Percentiles rank a stretch among this genome's conserved stretches.
Evolutionary conservation across 2,113 vertebrate species (phyloP).

Genomic region (Enhydra lutris): DNA sequence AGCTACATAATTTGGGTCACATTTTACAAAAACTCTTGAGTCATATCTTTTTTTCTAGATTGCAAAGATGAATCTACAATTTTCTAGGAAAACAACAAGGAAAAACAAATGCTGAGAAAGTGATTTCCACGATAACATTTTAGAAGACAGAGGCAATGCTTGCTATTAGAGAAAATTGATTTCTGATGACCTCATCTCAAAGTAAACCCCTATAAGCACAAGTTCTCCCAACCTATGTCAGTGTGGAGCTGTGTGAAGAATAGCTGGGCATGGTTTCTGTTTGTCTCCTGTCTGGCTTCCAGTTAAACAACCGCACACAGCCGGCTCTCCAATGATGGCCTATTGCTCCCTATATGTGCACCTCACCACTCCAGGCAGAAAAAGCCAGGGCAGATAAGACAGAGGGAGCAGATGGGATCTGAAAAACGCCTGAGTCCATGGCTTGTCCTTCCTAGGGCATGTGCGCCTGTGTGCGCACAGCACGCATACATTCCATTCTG

Average conservation of each 20-base stretch:
- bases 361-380: no score
- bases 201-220: neutral
- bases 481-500: neutral
- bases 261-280: neutral
- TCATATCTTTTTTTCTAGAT: neutral
- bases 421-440: neutral
- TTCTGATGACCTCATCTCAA: neutral
- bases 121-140: neutral
- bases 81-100: neutral
- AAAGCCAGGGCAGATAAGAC: neutral
- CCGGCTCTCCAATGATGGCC: no score
- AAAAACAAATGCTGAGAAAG: neutral
- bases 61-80: neutral
- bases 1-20: neutral
- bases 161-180: neutral
- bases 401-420: neutral
- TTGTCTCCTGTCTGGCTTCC: neutral
- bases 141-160: neutral
- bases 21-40: neutral
- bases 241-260: neutral
- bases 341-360: accelerated
- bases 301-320: neutral
- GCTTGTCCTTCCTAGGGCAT: neutral
- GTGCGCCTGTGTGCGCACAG: accelerated
- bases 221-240: neutral